Base-by-base conservation (phyloP, 2,797 vertebrate species). In the Tenualosa thibaudeaui region DNA sequence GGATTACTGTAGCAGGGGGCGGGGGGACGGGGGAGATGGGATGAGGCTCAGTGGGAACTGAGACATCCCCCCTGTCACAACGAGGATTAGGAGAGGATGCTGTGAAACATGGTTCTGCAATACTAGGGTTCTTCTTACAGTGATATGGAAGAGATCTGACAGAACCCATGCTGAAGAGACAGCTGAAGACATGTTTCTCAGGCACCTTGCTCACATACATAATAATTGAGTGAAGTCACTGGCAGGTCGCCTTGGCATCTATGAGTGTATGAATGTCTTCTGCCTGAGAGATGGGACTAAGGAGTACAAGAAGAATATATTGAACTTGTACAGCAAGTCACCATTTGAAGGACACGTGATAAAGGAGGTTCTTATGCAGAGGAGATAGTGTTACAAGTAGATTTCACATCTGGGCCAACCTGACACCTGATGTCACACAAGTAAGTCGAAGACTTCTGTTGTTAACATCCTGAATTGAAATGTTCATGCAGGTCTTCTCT, bases 31-130 rank as follows among this genome's bases (percentile, higher is more conserved):
- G 40, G 40, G 71, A 17, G 71, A 46, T 5, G 17, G 71, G 71
- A 78, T 2, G 17, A 78, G 71, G 40, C 71, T 78, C 71, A 78
- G 71, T 78, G 71, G 71, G 71, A 78, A 78, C 71, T 40, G 40
- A 78, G 71, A 78, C 71, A 46, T 46, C 15, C 17, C 40, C 22
- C 71, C 71, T 78, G 71, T 46, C 71, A 78, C 17, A 46, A 15
- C 2, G 68, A 43, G 40, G 71, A 78, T 22, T 22, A 78, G 1
- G 19, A 8, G 17, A 9, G 19, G 40, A 78, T 19, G 40, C 19
- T 37, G 5, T 43, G 17, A 78, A 40, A 9, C 40, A 22, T 3
- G 40, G 40, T 78, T 43, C 19, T 6, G 43, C 71, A 46, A 17
- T 31, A 9, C 40, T 40, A 78, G 37, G 71, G 17, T 7, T 78